A percentile compares a stretch with the other conserved stretches of the same genome.
These are phyloP conservation scores for Acanthopagrus latus DNA, from an alignment of 2,797 vertebrate genomes.

Conservation along the genomic window DNA sequence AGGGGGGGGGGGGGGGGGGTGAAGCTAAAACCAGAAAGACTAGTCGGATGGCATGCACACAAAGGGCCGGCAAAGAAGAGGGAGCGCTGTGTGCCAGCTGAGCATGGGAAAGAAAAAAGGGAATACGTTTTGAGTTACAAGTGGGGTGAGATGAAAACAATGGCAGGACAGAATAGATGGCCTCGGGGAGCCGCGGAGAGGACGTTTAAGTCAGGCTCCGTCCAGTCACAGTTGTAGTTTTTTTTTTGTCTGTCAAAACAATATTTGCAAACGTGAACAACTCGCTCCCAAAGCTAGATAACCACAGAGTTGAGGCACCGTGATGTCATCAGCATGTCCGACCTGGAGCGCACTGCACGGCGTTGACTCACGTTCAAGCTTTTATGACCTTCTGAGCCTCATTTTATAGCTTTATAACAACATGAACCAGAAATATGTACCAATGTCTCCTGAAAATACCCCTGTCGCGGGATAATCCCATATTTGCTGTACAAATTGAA, in stretches of 20 bases:
- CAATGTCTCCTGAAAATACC: conserved; percentile 21
- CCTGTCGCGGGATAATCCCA: neutral
- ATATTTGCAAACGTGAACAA: conserved; percentile 48
- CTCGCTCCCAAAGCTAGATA: conserved; percentile 22
- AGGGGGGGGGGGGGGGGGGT: conserved; percentile 1
- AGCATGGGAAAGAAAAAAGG: conserved; percentile 31
- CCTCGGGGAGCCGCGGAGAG: conserved; percentile 7
- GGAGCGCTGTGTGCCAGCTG: neutral
- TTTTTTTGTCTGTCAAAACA: conserved; percentile 51
- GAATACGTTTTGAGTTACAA: conserved; percentile 53
- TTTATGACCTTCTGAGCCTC: conserved; percentile 5
- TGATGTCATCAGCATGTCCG: conserved; percentile 20
- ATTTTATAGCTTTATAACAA: conserved; percentile 10
- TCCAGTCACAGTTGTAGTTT: neutral
- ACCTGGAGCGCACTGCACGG: conserved; percentile 18
- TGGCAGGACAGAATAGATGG: neutral
- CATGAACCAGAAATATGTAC: conserved; percentile 11
- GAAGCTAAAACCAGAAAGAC: conserved; percentile 56
- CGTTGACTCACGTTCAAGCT: conserved; percentile 13
- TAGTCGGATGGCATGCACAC: conserved; percentile 38
- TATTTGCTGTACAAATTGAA: conserved; percentile 9
- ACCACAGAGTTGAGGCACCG: neutral
- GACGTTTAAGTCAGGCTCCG: conserved; percentile 20
- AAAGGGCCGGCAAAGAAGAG: conserved; percentile 41
- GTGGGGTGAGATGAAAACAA: conserved; percentile 42